These are phyloP conservation scores for Porites evermanni DNA, from an alignment of 92 coral and sea anemone species.

Conservation along the genomic window DNA sequence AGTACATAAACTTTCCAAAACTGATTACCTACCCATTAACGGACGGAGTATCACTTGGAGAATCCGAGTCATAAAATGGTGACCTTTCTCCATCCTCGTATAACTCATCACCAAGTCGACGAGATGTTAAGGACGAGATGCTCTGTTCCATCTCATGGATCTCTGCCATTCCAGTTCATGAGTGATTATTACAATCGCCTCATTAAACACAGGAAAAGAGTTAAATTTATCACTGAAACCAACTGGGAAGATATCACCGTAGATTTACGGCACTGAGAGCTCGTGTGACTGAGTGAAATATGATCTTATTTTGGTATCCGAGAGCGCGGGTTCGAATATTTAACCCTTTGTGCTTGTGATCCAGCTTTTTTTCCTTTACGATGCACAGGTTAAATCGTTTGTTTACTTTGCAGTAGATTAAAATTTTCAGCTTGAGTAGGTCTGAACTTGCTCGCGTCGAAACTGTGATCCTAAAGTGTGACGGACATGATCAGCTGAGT, in stretches of 20 bases:
- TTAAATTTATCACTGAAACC: conserved; percentile 20
- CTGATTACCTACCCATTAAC: conserved; percentile 53
- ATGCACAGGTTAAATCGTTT: conserved; percentile 36
- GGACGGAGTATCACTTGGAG: conserved; percentile 75
- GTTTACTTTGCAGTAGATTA: conserved; percentile 33
- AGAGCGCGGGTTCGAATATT: background rate
- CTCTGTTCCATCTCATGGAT: conserved; percentile 45
- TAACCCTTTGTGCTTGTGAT: background rate
- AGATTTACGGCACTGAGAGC: background rate
- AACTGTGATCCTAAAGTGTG: conserved; percentile 30
- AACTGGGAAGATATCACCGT: conserved; percentile 25
- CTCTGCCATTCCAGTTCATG: conserved; percentile 53
- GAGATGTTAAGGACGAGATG: background rate
- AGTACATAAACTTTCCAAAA: conserved; percentile 34
- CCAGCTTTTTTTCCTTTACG: conserved; percentile 16
- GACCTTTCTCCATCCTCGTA: conserved; percentile 41
- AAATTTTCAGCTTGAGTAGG: conserved; percentile 36
- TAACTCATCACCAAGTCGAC: conserved; percentile 14
- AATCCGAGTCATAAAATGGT: conserved; percentile 73
- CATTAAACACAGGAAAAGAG: conserved; percentile 32
- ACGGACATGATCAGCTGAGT: background rate
- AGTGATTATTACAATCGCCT: conserved; percentile 29
- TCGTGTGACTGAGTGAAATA: background rate
- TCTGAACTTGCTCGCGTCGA: conserved; percentile 9
- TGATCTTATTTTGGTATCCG: conserved; percentile 2